Base-by-base conservation (phyloP, 2,113 vertebrate genomes). In the Percina caprodes region DNA sequence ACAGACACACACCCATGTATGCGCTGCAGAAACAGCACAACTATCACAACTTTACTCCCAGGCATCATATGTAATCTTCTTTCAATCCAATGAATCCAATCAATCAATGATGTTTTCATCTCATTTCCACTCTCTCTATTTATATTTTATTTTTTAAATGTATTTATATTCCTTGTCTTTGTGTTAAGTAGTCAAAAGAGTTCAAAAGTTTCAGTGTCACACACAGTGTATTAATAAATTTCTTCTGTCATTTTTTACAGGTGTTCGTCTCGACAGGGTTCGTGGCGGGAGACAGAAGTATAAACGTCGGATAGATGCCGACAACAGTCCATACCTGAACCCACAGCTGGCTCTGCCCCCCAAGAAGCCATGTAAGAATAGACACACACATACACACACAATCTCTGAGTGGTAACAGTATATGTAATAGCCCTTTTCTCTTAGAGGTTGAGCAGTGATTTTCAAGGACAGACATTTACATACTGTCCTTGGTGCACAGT, bases 241-340 rank as follows among this genome's bases (percentile, higher is more conserved):
- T 72, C n/a, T 76, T 78, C 19, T 83, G 59, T 77, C 18, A 60
- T 51, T 74, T 80, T 75, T 91, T 54, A 4, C 91, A 99, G 98
- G 98, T 67, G 98, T 99, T 56, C 97, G 98, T 85, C 96, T 99
- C 83, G 98, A 99, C 96, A 96, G 98, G 95, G 98, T 99, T 89
- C 98, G 98, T 12, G 98, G 98, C 59, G 98, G 98, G 79, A 96
- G 98, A 89, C 98, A 99, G 96, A 99, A 99, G 94, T 99, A 99
- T 93, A 99, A 99, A 92, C 98, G 98, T 83, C 96, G 98, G 95
- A 99, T 99, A 98, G 98, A 99, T 79, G 98, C 98, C 23, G 98
- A 99, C 93, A 99, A 99, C 94, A 99, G 98, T 90, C 98, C 98
- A 0, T 99, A 99, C 92, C 96, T 99, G 96, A 99, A 99, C 92